Evolutionary conservation across 53 echinoderm and acorn worm species (phyloP), one percentile per base, ranked within the genome.

Genomic region (Paelopatides confundens): DNA sequence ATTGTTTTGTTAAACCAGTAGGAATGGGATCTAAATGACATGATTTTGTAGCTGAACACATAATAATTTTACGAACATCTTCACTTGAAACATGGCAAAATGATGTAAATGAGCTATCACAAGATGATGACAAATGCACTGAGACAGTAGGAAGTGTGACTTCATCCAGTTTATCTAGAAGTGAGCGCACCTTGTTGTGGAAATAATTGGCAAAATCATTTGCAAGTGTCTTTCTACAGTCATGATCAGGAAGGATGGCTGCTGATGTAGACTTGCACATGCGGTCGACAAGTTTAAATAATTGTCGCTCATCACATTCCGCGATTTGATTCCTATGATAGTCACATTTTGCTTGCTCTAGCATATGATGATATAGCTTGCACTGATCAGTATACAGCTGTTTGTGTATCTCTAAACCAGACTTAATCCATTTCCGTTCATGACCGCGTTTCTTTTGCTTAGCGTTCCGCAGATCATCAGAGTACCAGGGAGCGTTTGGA

Each of bases 371-470:
- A 0, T 77, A 77, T 7, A 24, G 10, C 31, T 47, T 77, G 27
- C 47, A 77, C 13, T 77, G 77, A 29, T 47, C 77, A 5, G 6
- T 24, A 27, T 49, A 77, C 47, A 77, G 30, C 50, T 77, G 77
- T 28, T 21, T 46, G 49, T 77, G 48, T 23, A 77, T 77, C 14
- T 4, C 26, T 12, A 77, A 30, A 4, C 77, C 77, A 47, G 77
- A 77, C 27, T 77, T 77, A 2, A 77, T 26, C 77, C 18, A 23
- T 77, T 77, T 77, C 77, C 77, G 46, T 48, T 77, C 77, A 17
- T 47, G 11, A 21, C 77, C 15, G 14, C 54, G 14, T 17, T 18
- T 53, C 54, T 4, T 4, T 17, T 5, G 14, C 15, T 53, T 53
- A n/a, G 21, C 39, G 3, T 7, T 3, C 7, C 7, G 39, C 39